Conservation (phyloP, 2,797 vertebrate species). For the Eidolon dupreanum region DNA sequence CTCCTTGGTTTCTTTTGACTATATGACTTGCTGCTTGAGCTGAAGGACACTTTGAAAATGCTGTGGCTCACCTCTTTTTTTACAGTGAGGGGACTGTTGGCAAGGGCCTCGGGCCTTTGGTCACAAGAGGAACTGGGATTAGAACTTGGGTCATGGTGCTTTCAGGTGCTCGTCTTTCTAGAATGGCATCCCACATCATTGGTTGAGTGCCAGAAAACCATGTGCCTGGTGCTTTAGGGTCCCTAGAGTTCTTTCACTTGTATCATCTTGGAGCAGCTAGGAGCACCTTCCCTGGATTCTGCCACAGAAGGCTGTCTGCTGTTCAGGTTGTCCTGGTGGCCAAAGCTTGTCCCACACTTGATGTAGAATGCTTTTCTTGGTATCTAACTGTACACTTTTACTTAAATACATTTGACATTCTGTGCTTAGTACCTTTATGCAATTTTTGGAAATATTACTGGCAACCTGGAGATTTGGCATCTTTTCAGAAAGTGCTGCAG, state of each 20-base stretch:
- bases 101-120: background rate
- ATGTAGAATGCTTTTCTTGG: conserved; percentile 27
- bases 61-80: background rate
- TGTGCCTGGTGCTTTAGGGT: background rate
- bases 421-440: conserved; percentile 29
- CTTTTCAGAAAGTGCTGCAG: conserved; percentile 53
- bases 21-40: background rate
- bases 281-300: background rate
- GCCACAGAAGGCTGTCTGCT: conserved; percentile 7
- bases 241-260: background rate
- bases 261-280: background rate
- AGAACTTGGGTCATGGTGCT: background rate
- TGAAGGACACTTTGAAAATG: conserved; percentile 18
- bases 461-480: conserved; percentile 32
- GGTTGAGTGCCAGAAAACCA: conserved; percentile 8
- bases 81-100: background rate
- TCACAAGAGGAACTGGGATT: background rate
- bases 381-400: conserved; percentile 33
- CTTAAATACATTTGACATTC: background rate
- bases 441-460: conserved; percentile 13
- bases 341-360: conserved; percentile 32
- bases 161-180: background rate
- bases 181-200: background rate
- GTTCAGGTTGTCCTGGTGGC: background rate
- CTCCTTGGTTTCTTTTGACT: conserved; percentile 32